Conservation (phyloP, 30 jellyfish, hydroid and myxozoan species). For the Nemopilema nomurai region DNA sequence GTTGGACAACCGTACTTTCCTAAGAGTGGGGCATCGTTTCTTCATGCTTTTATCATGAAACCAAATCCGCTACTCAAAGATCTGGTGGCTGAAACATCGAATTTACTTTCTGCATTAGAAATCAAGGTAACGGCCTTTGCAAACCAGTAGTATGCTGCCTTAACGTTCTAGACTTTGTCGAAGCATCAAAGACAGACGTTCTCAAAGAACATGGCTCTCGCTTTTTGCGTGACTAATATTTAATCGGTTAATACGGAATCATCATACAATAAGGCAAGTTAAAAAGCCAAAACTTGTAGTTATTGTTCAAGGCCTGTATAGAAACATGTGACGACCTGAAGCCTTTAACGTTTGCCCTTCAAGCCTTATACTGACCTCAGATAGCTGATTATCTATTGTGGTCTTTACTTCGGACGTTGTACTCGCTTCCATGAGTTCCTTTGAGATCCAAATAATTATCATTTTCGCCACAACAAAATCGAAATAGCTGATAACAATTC, state of each 20-base stretch:
- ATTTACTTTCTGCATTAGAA: background rate
- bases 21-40: background rate
- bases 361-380: background rate
- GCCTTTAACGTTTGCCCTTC: background rate
- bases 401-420: background rate
- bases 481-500: background rate
- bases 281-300: background rate
- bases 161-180: too few relatives aligned
- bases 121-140: background rate
- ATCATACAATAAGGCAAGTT: too few relatives aligned
- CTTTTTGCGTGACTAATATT: too few relatives aligned
- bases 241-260: too few relatives aligned
- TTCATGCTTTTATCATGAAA: conserved; percentile 34
- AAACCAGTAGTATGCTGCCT: too few relatives aligned
- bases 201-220: too few relatives aligned
- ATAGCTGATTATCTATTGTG: background rate
- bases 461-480: background rate
- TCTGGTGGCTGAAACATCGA: conserved; percentile 1
- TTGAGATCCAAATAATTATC: background rate
- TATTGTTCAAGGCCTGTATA: too few relatives aligned
- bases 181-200: too few relatives aligned
- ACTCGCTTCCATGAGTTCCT: background rate
- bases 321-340: background rate
- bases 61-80: conserved; percentile 6
- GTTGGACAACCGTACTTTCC: conserved; percentile 40